Evolutionary conservation across 2,888 invertebrate species (phyloP).

Genomic region (Aromia moschata): DNA sequence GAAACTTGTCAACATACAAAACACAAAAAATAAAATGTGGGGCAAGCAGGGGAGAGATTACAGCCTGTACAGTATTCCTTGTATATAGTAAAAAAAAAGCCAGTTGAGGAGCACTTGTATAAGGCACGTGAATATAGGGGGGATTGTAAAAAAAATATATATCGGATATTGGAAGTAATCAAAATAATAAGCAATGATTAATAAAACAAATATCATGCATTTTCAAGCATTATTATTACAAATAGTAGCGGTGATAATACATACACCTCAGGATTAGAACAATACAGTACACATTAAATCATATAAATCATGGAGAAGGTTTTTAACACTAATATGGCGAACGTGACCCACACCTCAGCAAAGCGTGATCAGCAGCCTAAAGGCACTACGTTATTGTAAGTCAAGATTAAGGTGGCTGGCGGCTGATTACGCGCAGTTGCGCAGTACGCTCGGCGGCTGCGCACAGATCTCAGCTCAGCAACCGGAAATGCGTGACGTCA

Average conservation of each 20-base stretch:
- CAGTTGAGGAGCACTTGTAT: constrained; percentile 34
- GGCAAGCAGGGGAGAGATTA: constrained; percentile 46
- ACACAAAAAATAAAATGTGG: constrained; percentile 52
- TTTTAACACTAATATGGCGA: constrained; percentile 43
- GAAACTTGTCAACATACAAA: constrained; percentile 36
- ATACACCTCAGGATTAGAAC: constrained; percentile 68
- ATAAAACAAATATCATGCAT: constrained; percentile 88
- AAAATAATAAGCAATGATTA: constrained; percentile 65
- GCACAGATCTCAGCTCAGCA: too few species aligned
- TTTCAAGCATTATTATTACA: constrained; percentile 88
- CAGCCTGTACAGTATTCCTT: constrained; percentile 46
- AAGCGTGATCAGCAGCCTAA: constrained; percentile 64
- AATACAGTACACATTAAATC: constrained; percentile 65
- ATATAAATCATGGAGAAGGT: constrained; percentile 58
- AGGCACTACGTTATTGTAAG: constrained; percentile 62
- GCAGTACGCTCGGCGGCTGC: constrained; percentile 45
- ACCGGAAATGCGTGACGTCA: too few species aligned
- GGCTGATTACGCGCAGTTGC: constrained; percentile 61
- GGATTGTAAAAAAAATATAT: constrained; percentile 37
- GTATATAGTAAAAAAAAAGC: constrained; percentile 40
- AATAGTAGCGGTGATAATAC: constrained; percentile 74
- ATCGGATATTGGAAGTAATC: constrained; percentile 34
- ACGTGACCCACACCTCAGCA: constrained; percentile 62
- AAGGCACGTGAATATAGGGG: constrained; percentile 35
- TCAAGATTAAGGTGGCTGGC: constrained; percentile 56